Percentiles rank a stretch among this genome's conserved stretches.
Evolutionary conservation across 2,888 invertebrate genomes (phyloP).

Genomic region (Coenonympha glycerion): DNA sequence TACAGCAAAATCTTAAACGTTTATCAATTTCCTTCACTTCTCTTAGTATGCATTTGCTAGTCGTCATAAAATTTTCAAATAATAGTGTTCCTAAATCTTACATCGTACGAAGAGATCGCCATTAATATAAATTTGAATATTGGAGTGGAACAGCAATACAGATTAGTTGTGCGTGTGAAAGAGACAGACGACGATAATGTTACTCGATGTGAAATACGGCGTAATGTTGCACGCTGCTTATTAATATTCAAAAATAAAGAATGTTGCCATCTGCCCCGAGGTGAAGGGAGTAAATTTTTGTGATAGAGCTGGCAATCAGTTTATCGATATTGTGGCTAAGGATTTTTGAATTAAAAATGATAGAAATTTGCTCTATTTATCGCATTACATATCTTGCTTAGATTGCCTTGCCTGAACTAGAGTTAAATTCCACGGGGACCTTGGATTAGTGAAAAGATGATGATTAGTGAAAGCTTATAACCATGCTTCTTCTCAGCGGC

Average conservation of each 20-base stretch:
- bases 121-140: conserved; percentile 41
- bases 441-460: no score
- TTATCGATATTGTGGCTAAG: conserved; percentile 37
- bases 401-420: no score
- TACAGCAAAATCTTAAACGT: no score
- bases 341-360: no score
- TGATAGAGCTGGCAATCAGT: conserved; percentile 37
- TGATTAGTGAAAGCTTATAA: no score
- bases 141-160: conserved; percentile 37
- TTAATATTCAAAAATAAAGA: conserved; percentile 74
- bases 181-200: conserved; percentile 47
- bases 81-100: conserved; percentile 18
- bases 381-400: no score
- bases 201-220: conserved; percentile 69
- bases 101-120: conserved; percentile 27
- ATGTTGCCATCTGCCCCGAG: conserved; percentile 65
- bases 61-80: neutral
- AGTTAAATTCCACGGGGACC: no score
- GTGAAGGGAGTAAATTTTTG: conserved; percentile 58
- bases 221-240: conserved; percentile 70
- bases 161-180: conserved; percentile 32
- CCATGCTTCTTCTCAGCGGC: no score
- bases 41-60: conserved; percentile 2
- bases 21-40: neutral
- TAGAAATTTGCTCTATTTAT: no score